Base-by-base conservation (phyloP, 1,140 invertebrate species). In the Trissolcus basalis region DNA sequence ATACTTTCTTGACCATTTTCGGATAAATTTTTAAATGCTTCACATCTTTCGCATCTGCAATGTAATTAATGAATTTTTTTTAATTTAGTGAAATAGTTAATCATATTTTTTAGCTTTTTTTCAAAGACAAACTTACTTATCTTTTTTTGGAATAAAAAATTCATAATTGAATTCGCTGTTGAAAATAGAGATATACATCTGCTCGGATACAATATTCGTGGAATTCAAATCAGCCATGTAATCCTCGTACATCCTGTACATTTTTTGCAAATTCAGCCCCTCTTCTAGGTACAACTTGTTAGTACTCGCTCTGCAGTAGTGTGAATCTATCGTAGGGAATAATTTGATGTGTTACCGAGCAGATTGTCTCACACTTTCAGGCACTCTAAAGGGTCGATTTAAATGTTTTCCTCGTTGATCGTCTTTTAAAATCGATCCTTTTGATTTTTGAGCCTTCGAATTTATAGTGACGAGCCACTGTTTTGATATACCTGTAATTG, bases 91-190 rank as follows among this genome's bases (percentile, higher is more conserved):
- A n/a, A n/a, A n/a, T n/a, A n/a, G 36, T 39, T n/a, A 39, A 39
- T 39, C 9, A 39, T 3, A 4, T 39, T 39, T 39, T 39, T 39
- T 11, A n/a, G n/a, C n/a, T n/a, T n/a, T n/a, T n/a, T n/a, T n/a
- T n/a, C n/a, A n/a, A n/a, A n/a, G n/a, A n/a, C n/a, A n/a, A n/a
- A n/a, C n/a, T n/a, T n/a, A 27, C 47, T 16, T 19, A 10, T 48
- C 47, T 16, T 19, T 48, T 19, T 16, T 48, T 4, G 47, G 47
- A 48, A 8, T 8, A 19, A 48, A 19, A 48, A 48, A 48, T 27
- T 6, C 3, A 48, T 19, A 48, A 11, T 48, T 48, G 11, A 48
- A 48, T 48, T 16, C 47, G n/a, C 9, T 48, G 19, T 48, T 48
- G 8, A 19, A 48, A 4, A 48, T 48, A 6, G 1, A 4, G 16